Percentiles rank a stretch among this genome's conserved stretches.
Conservation (phyloP, 2,888 invertebrate species). For the Drosophila kuntzei region DNA sequence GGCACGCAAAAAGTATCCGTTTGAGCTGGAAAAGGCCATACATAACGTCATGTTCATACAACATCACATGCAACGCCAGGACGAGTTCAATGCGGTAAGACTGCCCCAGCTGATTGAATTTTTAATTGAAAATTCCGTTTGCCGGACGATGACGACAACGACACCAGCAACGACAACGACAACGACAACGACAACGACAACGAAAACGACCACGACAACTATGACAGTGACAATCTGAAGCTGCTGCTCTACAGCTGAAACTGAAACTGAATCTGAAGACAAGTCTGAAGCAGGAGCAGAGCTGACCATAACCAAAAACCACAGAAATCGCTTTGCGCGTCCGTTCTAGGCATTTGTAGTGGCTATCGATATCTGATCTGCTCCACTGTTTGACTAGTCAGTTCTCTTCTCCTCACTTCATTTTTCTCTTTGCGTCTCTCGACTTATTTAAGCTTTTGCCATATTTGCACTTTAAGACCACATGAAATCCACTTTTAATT, state of each 20-base stretch:
- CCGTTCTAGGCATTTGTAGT: constrained; percentile 31
- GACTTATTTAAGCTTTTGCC: constrained; percentile 69
- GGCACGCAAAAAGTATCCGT: constrained; percentile 94
- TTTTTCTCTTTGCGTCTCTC: constrained; percentile 22
- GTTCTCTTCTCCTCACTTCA: neutral
- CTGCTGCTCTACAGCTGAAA: neutral
- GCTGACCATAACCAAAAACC: constrained; percentile 53
- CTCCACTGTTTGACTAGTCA: constrained; percentile 33
- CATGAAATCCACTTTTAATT: constrained; percentile 83
- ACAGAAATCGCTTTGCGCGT: constrained; percentile 61
- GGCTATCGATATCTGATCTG: constrained; percentile 47
- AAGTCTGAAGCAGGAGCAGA: constrained; percentile 7
- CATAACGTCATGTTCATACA: constrained; percentile 98
- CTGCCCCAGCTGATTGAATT: constrained; percentile 74
- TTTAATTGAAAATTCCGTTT: constrained; percentile 80
- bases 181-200: constrained; percentile 17
- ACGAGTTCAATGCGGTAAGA: constrained; percentile 96
- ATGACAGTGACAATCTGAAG: constrained; percentile 32
- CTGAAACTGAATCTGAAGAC: constrained; percentile 9
- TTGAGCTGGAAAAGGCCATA: constrained; percentile 96
- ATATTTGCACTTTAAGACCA: constrained; percentile 75
- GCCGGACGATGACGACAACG: constrained; percentile 33
- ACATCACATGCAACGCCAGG: constrained; percentile 96
- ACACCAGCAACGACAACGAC: neutral
- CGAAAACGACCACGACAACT: constrained; percentile 19